Conservation (phyloP, 2,888 invertebrate genomes). For the Lingula anatina region DNA sequence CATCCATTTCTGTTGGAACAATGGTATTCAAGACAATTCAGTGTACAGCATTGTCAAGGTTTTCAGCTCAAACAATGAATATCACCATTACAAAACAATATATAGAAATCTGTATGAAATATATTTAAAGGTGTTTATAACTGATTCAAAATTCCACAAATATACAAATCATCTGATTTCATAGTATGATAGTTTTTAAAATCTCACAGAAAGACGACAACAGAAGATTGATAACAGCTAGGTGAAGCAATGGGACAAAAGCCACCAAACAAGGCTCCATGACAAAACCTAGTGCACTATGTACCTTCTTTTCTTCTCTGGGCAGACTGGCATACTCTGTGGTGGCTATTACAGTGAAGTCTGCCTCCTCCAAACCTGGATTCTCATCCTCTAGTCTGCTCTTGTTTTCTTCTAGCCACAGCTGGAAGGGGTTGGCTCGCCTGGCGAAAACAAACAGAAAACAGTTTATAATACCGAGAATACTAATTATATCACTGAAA, state of each 20-base stretch:
- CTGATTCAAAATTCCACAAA: too few species aligned
- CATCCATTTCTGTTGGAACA: conserved; percentile 21
- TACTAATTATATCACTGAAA: too few species aligned
- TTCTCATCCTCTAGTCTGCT: conserved; percentile 22
- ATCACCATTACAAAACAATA: background rate
- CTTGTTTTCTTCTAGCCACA: conserved; percentile 36
- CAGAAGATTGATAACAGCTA: background rate
- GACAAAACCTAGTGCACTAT: too few species aligned
- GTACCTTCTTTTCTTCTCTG: conserved; percentile 39
- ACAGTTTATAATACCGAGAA: too few species aligned
- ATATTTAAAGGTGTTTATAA: too few species aligned
- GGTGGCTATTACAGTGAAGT: conserved; percentile 26
- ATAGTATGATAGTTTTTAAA: too few species aligned
- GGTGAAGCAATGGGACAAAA: background rate
- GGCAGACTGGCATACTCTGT: conserved; percentile 30
- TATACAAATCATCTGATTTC: too few species aligned
- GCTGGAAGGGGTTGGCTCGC: conserved; percentile 26
- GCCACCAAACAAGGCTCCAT: too few species aligned
- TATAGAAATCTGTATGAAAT: background rate
- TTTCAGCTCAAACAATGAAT: background rate
- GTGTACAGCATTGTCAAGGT: background rate
- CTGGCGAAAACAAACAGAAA: conserved; percentile 18
- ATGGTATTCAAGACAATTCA: background rate
- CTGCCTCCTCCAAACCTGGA: conserved; percentile 35
- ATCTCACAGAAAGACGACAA: too few species aligned